phyloP scores from a whole-genome alignment of 2,113 vertebrate species.

The Phrynocephalus versicolor region DNA sequence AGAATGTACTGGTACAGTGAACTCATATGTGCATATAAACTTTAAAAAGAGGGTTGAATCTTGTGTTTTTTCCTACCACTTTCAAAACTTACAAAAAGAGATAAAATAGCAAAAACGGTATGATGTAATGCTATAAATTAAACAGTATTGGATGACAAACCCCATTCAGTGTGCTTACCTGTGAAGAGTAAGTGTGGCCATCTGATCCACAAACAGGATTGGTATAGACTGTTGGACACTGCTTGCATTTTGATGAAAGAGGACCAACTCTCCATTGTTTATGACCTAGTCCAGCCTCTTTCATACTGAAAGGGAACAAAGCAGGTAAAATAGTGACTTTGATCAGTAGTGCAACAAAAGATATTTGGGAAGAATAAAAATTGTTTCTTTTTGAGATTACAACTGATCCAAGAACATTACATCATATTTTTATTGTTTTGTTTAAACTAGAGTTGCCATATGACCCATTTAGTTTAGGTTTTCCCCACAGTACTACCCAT shows the following conservation, averaged over 20 bases:
- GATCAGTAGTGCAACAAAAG: not conserved
- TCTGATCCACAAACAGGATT: slow-evolving; percentile 92
- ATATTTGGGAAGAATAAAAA: not conserved
- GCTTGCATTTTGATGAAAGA: slow-evolving; percentile 83
- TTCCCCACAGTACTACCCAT: no score
- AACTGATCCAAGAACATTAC: not conserved
- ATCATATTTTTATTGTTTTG: not conserved
- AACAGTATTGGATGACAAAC: slow-evolving; percentile 22
- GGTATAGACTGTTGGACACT: slow-evolving; percentile 86
- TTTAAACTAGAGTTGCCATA: not conserved
- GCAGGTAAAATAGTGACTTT: slow-evolving; percentile 39
- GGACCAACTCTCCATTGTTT: slow-evolving; percentile 80
- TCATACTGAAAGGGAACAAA: slow-evolving; percentile 81
- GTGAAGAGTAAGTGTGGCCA: slow-evolving; percentile 90
- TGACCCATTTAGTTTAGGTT: no score
- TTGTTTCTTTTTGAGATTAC: not conserved
- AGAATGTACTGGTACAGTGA: not conserved
- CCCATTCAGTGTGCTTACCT: slow-evolving; percentile 76
- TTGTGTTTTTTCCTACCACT: not conserved
- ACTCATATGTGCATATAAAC: not conserved
- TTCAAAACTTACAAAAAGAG: no score
- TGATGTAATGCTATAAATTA: not conserved
- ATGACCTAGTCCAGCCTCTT: slow-evolving; percentile 83
- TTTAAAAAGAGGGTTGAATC: not conserved
- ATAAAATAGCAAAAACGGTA: not conserved